Percentiles rank a stretch among this genome's conserved stretches.
Conservation (phyloP, 2,888 invertebrate species). For the Sturmia bella region DNA sequence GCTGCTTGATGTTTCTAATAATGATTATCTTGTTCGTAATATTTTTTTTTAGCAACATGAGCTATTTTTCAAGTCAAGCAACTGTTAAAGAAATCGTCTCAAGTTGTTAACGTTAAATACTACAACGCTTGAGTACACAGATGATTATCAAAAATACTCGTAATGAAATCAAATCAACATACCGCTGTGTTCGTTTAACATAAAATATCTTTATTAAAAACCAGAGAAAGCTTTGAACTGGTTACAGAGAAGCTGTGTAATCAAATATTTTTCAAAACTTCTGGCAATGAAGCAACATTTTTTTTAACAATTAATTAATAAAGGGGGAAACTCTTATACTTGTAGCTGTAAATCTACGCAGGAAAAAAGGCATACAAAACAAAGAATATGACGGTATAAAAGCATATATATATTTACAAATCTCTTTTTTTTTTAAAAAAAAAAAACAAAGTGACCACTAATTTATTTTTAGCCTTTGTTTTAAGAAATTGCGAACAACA, state of each 20-base stretch:
- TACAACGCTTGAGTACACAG: slow-evolving; percentile 45
- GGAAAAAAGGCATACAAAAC: no score
- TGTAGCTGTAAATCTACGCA: no score
- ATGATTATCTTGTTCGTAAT: slow-evolving; percentile 50
- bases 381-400: no score
- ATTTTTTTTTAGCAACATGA: slow-evolving; percentile 40
- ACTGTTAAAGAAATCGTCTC: background rate
- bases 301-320: no score
- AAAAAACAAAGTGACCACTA: no score
- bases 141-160: slow-evolving; percentile 39
- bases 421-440: no score
- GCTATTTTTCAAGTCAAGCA: background rate
- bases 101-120: slow-evolving; percentile 34
- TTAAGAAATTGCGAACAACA: no score
- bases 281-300: no score
- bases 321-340: no score
- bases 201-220: slow-evolving; percentile 2
- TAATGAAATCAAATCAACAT: slow-evolving; percentile 45
- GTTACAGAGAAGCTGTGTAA: background rate
- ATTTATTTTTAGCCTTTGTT: no score
- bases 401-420: no score
- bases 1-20: slow-evolving; percentile 45
- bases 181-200: slow-evolving; percentile 27
- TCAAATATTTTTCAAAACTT: background rate
- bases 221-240: background rate